phyloP scores from a whole-genome alignment of 1,140 invertebrate species.

The Oncopeltus fasciatus region DNA sequence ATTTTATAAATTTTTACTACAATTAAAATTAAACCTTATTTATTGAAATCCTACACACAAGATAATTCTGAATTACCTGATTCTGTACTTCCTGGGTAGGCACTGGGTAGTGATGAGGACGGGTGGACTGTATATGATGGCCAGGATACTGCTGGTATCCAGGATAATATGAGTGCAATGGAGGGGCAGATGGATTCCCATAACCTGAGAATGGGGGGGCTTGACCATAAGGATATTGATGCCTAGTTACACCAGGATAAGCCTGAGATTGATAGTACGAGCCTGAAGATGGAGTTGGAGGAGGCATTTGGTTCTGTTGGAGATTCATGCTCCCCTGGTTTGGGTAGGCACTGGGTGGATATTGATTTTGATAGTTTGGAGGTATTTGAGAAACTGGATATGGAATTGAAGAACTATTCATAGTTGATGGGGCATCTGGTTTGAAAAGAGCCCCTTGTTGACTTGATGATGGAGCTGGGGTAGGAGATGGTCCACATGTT shows the following conservation, averaged over 20 bases:
- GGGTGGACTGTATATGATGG: conserved; percentile 31
- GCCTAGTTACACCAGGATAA: conserved; percentile 23
- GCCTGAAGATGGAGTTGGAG: conserved; percentile 26
- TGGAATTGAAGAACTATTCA: conserved; percentile 23
- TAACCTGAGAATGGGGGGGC: conserved; percentile 31
- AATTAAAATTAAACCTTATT: too few relatives aligned
- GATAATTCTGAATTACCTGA: conserved; percentile 11
- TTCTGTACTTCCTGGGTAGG: conserved; percentile 16
- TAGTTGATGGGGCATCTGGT: conserved; percentile 13
- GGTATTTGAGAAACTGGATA: conserved; percentile 14
- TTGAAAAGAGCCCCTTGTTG: conserved; percentile 17
- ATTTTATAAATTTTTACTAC: too few relatives aligned
- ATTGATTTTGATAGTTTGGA: not conserved
- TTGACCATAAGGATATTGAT: conserved; percentile 42
- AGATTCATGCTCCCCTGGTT: not conserved
- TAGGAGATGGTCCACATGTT: too few relatives aligned
- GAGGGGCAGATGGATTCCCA: conserved; percentile 24
- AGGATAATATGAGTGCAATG: conserved; percentile 37
- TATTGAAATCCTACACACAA: too few relatives aligned
- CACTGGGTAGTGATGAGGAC: conserved; percentile 32
- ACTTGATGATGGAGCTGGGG: conserved; percentile 11
- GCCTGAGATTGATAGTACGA: conserved; percentile 27
- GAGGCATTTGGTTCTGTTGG: conserved; percentile 17
- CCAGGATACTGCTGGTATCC: conserved; percentile 42
- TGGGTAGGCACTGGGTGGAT: not conserved